A percentile compares a stretch with the other conserved stretches of the same genome.
Evolutionary conservation across 2,888 invertebrate species (phyloP).

Genomic region (Mythimna ferrago): DNA sequence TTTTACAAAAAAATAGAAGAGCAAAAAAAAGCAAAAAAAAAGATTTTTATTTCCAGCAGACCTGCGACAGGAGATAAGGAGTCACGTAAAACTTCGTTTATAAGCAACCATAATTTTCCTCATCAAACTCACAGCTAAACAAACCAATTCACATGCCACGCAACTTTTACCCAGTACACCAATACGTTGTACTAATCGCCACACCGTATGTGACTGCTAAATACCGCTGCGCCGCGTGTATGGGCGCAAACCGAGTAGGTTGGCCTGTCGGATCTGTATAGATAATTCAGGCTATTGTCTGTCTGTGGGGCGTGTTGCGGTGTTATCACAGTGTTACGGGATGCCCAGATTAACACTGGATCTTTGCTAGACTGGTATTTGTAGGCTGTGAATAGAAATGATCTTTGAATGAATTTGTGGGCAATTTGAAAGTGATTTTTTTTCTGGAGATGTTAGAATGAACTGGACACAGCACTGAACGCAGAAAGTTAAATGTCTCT

Average conservation of each 20-base stretch:
- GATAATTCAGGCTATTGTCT: conserved; percentile 76
- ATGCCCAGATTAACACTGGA: conserved; percentile 40
- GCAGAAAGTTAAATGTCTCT: no score
- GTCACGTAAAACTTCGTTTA: no score
- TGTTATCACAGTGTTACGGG: conserved; percentile 49
- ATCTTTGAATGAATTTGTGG: conserved; percentile 7
- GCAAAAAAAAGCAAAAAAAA: no score
- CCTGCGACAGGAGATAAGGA: no score
- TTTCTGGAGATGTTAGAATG: background rate
- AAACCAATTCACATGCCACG: background rate
- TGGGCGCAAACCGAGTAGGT: conserved; percentile 47
- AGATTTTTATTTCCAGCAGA: no score
- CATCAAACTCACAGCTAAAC: background rate
- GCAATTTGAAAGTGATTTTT: no score
- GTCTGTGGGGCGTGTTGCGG: conserved; percentile 64
- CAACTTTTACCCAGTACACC: conserved; percentile 5
- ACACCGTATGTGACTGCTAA: conserved; percentile 28
- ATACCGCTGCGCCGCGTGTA: conserved; percentile 18
- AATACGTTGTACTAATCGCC: conserved; percentile 11
- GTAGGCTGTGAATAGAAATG: background rate
- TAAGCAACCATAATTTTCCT: no score
- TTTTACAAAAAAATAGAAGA: no score
- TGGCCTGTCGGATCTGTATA: conserved; percentile 66
- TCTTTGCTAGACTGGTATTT: conserved; percentile 22
- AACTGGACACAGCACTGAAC: no score